These are phyloP conservation scores for Schizaphis graminum DNA, from an alignment of 2,888 invertebrate genomes.

Conservation along the genomic window DNA sequence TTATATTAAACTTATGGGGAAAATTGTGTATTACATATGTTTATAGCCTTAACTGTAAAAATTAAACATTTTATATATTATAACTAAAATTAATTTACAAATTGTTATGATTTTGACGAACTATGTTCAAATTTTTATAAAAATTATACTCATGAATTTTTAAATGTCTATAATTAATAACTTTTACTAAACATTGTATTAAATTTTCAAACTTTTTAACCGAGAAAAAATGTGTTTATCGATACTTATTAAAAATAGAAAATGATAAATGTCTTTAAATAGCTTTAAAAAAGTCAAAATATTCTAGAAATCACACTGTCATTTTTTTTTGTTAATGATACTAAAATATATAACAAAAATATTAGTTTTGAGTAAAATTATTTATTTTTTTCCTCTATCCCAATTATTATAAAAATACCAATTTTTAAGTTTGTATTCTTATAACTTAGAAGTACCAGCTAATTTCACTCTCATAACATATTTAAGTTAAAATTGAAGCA, in stretches of 20 bases:
- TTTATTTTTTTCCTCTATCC: background rate
- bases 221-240: background rate
- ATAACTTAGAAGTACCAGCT: background rate
- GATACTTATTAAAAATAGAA: background rate
- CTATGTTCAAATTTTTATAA: no score
- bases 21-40: no score
- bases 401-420: background rate
- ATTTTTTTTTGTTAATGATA: no score
- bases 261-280: background rate
- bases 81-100: no score
- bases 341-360: no score
- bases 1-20: no score
- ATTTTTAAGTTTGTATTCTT: background rate
- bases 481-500: background rate
- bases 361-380: no score
- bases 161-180: background rate
- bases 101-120: no score
- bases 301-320: background rate
- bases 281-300: background rate
- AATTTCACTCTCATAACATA: background rate
- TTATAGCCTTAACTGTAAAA: no score
- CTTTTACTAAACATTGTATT: background rate
- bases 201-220: background rate
- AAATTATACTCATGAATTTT: background rate
- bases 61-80: no score